phyloP scores from a whole-genome alignment of 2,113 vertebrate species.

The Neofelis nebulosa region DNA sequence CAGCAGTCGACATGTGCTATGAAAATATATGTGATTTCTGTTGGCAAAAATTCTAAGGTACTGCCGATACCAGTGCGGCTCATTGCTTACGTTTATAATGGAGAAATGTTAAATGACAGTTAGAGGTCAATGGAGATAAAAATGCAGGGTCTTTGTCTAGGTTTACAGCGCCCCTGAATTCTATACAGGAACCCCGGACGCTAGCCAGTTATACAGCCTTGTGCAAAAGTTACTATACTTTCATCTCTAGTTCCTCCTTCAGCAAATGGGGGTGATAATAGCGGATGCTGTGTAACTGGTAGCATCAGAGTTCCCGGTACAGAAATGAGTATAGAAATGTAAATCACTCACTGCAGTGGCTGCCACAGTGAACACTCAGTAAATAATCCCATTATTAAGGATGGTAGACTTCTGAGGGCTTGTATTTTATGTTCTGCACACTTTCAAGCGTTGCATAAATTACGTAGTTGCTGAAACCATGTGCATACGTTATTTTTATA shows the following conservation, averaged over 20 bases:
- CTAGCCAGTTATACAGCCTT: neutral
- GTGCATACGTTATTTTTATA: neutral
- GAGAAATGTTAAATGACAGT: neutral
- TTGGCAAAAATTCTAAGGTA: neutral
- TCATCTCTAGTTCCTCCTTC: neutral
- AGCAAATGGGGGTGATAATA: neutral
- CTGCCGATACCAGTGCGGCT: neutral
- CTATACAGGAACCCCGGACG: neutral
- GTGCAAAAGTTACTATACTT: neutral
- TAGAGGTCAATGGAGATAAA: neutral
- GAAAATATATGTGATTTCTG: neutral
- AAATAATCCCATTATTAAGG: neutral
- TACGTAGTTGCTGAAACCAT: neutral
- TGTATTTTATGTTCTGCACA: neutral
- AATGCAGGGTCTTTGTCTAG: neutral
- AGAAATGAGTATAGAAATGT: neutral
- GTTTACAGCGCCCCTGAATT: neutral
- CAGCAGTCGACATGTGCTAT: neutral
- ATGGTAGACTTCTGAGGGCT: neutral
- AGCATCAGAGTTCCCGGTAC: neutral
- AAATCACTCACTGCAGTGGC: neutral
- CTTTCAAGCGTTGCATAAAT: neutral
- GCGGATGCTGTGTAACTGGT: neutral
- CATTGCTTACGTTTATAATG: neutral
- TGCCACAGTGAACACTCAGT: neutral